phyloP scores from a whole-genome alignment of 2,797 vertebrate genomes.

The Notolabrus celidotus region DNA sequence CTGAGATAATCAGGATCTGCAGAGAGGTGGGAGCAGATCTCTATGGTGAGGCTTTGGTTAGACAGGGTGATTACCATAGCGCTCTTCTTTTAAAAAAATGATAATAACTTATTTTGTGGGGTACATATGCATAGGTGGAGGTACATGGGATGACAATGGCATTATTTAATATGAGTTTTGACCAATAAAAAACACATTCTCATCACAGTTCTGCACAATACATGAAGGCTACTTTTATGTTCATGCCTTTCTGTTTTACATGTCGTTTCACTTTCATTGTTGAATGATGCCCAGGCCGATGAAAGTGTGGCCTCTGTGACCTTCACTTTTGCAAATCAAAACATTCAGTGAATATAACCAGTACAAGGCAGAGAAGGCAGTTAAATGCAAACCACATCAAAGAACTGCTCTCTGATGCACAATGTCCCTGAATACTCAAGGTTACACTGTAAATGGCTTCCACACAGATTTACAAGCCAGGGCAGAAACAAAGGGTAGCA shows the following conservation, averaged over 20 bases:
- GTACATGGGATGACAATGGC: no score
- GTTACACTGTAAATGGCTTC: slow-evolving; percentile 33
- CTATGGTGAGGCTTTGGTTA: no score
- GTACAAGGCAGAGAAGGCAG: slow-evolving; percentile 27
- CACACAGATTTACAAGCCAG: slow-evolving; percentile 15
- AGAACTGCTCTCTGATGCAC: slow-evolving; percentile 29
- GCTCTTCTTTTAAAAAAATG: no score
- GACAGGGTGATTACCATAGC: no score
- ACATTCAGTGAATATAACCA: slow-evolving; percentile 35
- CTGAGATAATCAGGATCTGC: no score
- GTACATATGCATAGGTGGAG: no score
- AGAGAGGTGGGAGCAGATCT: no score
- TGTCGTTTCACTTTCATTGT: neutral
- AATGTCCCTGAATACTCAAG: slow-evolving; percentile 34
- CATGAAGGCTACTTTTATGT: neutral
- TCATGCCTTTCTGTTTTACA: neutral
- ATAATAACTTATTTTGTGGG: no score
- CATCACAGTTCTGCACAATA: neutral
- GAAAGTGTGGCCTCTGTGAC: slow-evolving; percentile 32
- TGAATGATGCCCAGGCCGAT: slow-evolving; percentile 28
- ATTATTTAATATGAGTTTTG: no score
- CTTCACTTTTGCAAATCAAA: slow-evolving; percentile 36
- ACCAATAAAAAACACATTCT: slow-evolving; percentile 12
- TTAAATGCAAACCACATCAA: no score
- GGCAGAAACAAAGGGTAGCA: slow-evolving; percentile 18